Evolutionary conservation across 2,888 invertebrate species (phyloP), one percentile per base, ranked within the genome.

Genomic region (Xanthorhoe designata): DNA sequence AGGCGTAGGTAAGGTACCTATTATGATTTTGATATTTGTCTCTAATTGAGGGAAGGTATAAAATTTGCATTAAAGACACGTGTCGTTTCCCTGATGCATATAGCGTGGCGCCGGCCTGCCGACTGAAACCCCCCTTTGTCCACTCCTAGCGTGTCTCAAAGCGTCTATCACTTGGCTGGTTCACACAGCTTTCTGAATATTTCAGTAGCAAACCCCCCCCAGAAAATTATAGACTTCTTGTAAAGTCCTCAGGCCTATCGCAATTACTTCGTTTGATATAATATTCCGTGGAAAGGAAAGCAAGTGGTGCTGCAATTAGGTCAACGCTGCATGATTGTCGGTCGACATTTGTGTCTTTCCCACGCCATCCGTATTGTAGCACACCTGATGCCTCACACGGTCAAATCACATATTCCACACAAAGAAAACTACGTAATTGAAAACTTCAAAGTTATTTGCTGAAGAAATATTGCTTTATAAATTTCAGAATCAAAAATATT

Each of bases 161-260:
- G 70, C 52, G 70, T 83, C 78, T 71, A 78, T 78, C 75, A 78
- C 76, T 79, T 74, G 78, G 64, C 77, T 77, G 70, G 80, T 90
- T 90, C 91, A 80, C 89, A 90, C 80, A 75, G 77, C 75, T 72
- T 73, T 74, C 81, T 92, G 87, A 92, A 92, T 91, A 92, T 90
- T 93, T 90, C 75, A 92, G 83, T 81, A 84, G 82, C 75, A 70
- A 70, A 75, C 79, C 78, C 79, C 80, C 73, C 80, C 73, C 79
- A 50, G 80, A 79, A 91, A 92, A 93, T 92, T 89, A 93, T 84
- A 89, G 90, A 83, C 84, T 85, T 82, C 75, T 74, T 74, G 76
- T 79, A 72, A 57, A 74, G 75, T 74, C 79, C 76, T 78, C 75
- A 68, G 72, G 76, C 75, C 77, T 83, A 80, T 77, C 69, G 79